Base-by-base conservation (phyloP, 92 coral and sea anemone genomes). In the Umimayanthus chanpuru region DNA sequence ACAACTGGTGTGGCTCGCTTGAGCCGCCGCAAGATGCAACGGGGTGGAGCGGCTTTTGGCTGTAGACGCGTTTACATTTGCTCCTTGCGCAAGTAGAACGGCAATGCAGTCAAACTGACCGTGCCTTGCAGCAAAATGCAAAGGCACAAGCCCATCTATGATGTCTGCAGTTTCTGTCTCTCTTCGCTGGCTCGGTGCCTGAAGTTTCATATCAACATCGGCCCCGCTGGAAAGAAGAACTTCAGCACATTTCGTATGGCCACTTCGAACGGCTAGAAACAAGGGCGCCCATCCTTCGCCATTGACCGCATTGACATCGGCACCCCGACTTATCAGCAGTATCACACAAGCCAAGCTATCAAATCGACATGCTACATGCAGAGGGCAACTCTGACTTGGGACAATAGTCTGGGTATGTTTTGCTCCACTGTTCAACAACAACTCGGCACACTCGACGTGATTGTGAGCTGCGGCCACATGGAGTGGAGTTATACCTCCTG, bases 211-310 rank as follows among this genome's bases (percentile, higher is more conserved):
- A 32, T 92, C 86, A 14, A 88, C 89, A 15, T 87, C 89, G 8
- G 94, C 94, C 2, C 91, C 93, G 49, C 86, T 87, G 10, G 81
- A 41, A 39, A 92, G 80, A 10, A 92, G 84, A 68, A 90, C 86
- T 85, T 90, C 89, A 5, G 92, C 90, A 83, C 92, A 82, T 20
- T 84, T 87, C 21, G 88, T 47, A 84, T 90, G 77, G 64, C 94
- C 94, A 72, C 91, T 88, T 28, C 94, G 88, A 38, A 90, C 89
- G 1, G 94, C 94, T 85, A 92, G 83, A 90, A 90, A 92, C 58
- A 92, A 82, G 16, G 94, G 91, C 30, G 94, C n/a, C 94, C 92
- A 90, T 2, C 94, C 94, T 85, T 92, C 94, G 74, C 83, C 90
- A 6, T 91, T 92, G 6, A 92, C 76, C 6, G 93, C 92, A 61